Conservation (phyloP, 2,888 invertebrate genomes). For the Candidula unifasciata region DNA sequence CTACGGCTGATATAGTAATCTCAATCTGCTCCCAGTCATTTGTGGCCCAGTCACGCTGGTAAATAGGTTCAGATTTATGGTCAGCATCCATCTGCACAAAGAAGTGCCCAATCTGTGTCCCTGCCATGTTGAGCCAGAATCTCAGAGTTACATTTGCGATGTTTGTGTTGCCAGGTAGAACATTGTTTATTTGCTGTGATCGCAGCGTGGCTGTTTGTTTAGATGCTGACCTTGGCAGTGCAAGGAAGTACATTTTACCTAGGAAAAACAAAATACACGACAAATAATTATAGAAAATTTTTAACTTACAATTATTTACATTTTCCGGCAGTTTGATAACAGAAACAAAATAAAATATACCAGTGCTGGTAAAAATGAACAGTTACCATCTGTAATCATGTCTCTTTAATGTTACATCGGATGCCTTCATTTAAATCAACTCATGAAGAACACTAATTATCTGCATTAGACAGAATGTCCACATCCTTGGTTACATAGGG, state of each 20-base stretch:
- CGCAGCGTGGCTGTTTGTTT: neutral
- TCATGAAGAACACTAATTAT: too few species aligned
- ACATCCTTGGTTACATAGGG: too few species aligned
- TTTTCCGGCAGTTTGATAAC: too few species aligned
- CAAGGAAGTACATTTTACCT: neutral
- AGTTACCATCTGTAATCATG: too few species aligned
- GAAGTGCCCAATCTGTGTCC: neutral
- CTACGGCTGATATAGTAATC: neutral
- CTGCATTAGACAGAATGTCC: too few species aligned
- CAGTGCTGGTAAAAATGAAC: too few species aligned
- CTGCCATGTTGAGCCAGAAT: conserved; percentile 5
- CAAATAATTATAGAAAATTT: neutral
- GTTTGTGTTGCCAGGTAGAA: neutral
- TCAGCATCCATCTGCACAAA: neutral
- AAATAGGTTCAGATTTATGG: neutral
- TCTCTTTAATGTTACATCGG: too few species aligned
- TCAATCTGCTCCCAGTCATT: neutral
- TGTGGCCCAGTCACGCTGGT: neutral
- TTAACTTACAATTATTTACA: neutral
- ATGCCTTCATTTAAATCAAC: too few species aligned
- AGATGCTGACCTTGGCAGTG: neutral
- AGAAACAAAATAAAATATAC: too few species aligned
- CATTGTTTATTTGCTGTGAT: neutral
- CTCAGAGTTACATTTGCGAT: neutral
- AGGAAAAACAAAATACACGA: neutral